Base-by-base conservation (phyloP, 2,797 vertebrate species). In the Euphonia xanthogaster region DNA sequence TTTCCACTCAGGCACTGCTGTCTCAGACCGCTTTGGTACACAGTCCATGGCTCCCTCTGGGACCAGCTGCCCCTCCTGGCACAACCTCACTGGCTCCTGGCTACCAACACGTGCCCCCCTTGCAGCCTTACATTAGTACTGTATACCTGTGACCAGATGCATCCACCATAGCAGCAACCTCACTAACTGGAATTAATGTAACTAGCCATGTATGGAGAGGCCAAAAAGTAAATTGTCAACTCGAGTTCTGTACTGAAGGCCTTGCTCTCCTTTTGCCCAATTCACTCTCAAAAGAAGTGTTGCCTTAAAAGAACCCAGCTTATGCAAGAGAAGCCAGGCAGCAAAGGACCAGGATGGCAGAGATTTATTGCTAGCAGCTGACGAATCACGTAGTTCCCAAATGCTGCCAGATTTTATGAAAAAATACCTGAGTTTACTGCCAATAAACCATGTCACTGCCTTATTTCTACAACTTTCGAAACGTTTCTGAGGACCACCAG, bases 361-460 rank as follows among this genome's bases (percentile, higher is more conserved):
- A 96, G 73, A 94, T 87, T 89, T 80, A 85, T 40, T 80, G 57
- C 75, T 35, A 87, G 54, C 84, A 94, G 72, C 71, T 94, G 86
- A 93, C 65, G 54, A 68, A 86, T 87, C 40, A 88, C 14, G 20
- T 44, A 47, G 65, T 23, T 68, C 44, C 14, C 47, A 68, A 78
- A 87, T 0, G 0, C 48, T 74, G 65, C 21, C 65, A 80, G 75
- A 74, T 54, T 77, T 91, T 48, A 93, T 19, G 31, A 44, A 88
- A 91, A 83, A 85, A 77, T 48, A 93, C 60, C 53, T 76, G 55
- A 76, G 17, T 18, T 77, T 85, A 73, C 42, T 63, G 57, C 53
- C 35, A 86, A 79, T 73, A 71, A 84, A 62, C 40, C 10, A 12
- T 28, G 60, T 72, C 77, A 58, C 28, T 33, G 47, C n/a, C 20